phyloP scores from a whole-genome alignment of 2,888 invertebrate species.

The Cataglyphis rosenhaueri region DNA sequence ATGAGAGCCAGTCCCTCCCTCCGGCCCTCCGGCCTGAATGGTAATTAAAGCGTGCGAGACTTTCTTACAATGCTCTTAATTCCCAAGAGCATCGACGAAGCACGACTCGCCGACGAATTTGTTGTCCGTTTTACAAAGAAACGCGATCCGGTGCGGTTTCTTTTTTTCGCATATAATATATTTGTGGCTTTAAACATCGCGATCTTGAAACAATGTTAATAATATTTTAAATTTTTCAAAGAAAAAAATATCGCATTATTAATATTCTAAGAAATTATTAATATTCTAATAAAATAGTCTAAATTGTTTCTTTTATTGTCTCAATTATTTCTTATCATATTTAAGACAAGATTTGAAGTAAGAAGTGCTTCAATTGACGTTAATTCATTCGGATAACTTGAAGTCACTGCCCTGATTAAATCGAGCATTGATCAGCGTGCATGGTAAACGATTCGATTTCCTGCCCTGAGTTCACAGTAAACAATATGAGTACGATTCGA shows the following conservation, averaged over 20 bases:
- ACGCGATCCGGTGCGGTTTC: background rate
- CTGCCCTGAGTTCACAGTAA: background rate
- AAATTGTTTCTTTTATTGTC: background rate
- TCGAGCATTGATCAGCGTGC: background rate
- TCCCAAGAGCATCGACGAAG: constrained; percentile 62
- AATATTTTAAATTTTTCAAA: background rate
- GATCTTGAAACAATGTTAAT: background rate
- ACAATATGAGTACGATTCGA: background rate
- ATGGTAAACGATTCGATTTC: background rate
- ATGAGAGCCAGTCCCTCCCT: constrained; percentile 75
- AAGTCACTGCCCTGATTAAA: background rate
- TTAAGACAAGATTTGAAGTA: background rate
- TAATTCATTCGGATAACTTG: background rate
- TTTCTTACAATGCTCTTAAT: constrained; percentile 76
- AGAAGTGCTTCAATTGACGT: background rate
- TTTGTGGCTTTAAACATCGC: background rate
- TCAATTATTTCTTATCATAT: background rate
- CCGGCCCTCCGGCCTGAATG: constrained; percentile 77
- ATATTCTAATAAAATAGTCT: too few species aligned
- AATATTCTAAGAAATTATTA: background rate
- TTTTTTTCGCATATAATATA: background rate
- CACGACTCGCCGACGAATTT: constrained; percentile 58
- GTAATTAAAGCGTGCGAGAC: constrained; percentile 79
- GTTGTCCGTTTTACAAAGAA: constrained; percentile 7
- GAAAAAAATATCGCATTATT: background rate